These are phyloP conservation scores for Esox masquinongy DNA, from an alignment of 2,797 vertebrate genomes.

Conservation along the genomic window DNA sequence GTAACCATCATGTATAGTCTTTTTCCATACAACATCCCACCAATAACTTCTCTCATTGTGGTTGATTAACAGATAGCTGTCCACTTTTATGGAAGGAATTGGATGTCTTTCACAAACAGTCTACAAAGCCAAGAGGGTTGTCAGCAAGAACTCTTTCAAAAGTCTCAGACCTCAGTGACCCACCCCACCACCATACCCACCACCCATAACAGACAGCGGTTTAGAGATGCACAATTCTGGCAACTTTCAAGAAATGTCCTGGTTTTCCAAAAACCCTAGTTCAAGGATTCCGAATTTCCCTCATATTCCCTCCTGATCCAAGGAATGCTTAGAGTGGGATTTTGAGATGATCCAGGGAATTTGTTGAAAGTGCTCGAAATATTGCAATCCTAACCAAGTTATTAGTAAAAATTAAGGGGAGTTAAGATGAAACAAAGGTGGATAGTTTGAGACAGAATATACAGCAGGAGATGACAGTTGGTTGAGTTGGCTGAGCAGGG, in stretches of 20 bases:
- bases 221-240: too few relatives aligned
- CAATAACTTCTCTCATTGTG: neutral
- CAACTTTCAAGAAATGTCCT: too few relatives aligned
- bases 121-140: neutral
- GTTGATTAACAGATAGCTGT: neutral
- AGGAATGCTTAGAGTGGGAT: too few relatives aligned
- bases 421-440: neutral
- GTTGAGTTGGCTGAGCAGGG: constrained; percentile 2
- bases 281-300: too few relatives aligned
- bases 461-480: neutral
- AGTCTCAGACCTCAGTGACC: neutral
- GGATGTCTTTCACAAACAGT: neutral
- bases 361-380: too few relatives aligned
- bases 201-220: neutral
- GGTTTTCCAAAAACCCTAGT: too few relatives aligned
- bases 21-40: neutral
- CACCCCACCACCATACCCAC: neutral
- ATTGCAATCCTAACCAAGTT: neutral
- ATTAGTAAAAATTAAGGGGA: neutral
- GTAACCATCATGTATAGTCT: neutral
- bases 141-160: neutral
- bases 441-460: neutral
- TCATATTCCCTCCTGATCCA: too few relatives aligned
- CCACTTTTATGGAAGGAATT: neutral
- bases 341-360: too few relatives aligned